Percentiles rank a stretch among this genome's conserved stretches.
phyloP scores from a whole-genome alignment of 1,140 invertebrate genomes.

The Lutraria rhynchaena region DNA sequence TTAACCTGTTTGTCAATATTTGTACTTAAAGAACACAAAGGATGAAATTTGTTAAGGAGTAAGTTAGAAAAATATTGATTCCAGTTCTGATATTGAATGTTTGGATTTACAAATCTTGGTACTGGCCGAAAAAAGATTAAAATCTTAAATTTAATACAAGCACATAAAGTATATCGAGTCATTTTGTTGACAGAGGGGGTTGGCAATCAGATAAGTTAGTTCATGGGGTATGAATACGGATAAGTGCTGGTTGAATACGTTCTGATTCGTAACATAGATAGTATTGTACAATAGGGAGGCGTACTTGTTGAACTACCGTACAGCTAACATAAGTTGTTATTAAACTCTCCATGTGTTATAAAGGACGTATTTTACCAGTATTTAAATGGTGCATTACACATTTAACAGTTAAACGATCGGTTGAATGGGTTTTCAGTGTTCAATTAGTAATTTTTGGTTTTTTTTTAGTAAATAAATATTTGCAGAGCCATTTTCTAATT shows the following conservation, averaged over 20 bases:
- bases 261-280: conserved; percentile 38
- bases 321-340: no score
- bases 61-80: conserved; percentile 40
- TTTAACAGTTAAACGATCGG: no score
- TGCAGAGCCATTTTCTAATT: no score
- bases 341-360: no score
- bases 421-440: no score
- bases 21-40: conserved; percentile 18
- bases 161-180: conserved; percentile 49
- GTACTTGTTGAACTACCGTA: conserved; percentile 34
- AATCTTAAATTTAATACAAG: conserved; percentile 11
- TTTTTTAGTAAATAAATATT: no score
- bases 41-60: conserved; percentile 18
- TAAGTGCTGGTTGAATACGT: background rate
- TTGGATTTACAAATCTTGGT: background rate
- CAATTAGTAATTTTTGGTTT: no score
- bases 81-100: background rate
- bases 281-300: conserved; percentile 39
- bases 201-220: conserved; percentile 30
- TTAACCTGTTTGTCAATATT: conserved; percentile 28
- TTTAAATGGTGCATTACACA: no score
- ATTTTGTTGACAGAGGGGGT: conserved; percentile 57
- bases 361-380: no score
- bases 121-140: background rate
- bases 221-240: conserved; percentile 6